phyloP scores from a whole-genome alignment of 2,797 vertebrate genomes.

The Saguinus oedipus region DNA sequence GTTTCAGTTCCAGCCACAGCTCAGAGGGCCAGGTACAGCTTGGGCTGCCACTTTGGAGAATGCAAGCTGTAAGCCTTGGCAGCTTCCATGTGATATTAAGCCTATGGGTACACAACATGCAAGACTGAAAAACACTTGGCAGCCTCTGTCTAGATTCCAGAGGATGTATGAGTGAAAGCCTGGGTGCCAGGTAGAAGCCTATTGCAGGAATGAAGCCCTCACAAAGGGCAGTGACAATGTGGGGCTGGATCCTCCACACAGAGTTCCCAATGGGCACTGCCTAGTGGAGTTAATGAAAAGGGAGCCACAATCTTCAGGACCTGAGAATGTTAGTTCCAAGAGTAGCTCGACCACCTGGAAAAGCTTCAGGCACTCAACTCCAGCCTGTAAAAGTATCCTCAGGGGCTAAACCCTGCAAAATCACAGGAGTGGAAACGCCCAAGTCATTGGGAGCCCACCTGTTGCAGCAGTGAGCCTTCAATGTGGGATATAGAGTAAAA shows the following conservation, averaged over 20 bases:
- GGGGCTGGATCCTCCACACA: neutral
- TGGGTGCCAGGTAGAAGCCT: neutral
- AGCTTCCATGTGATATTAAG: neutral
- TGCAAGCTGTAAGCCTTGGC: neutral
- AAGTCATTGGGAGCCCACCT: neutral
- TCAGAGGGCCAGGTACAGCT: neutral
- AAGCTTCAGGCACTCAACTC: neutral
- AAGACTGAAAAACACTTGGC: neutral
- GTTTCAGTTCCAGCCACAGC: neutral
- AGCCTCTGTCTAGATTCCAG: neutral
- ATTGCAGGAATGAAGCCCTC: neutral
- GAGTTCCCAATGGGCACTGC: neutral
- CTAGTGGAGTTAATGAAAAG: neutral
- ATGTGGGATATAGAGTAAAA: neutral
- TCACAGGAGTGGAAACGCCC: neutral
- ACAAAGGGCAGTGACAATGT: neutral
- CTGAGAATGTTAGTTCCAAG: neutral
- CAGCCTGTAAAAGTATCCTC: neutral
- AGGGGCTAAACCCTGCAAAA: neutral
- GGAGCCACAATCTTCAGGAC: neutral
- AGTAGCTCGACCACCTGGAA: neutral
- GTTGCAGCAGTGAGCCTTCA: neutral
- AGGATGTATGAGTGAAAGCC: neutral
- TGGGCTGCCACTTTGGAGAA: neutral
- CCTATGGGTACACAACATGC: neutral